These are phyloP conservation scores for Philonicus albiceps DNA, from an alignment of 2,888 invertebrate genomes.

Conservation along the genomic window DNA sequence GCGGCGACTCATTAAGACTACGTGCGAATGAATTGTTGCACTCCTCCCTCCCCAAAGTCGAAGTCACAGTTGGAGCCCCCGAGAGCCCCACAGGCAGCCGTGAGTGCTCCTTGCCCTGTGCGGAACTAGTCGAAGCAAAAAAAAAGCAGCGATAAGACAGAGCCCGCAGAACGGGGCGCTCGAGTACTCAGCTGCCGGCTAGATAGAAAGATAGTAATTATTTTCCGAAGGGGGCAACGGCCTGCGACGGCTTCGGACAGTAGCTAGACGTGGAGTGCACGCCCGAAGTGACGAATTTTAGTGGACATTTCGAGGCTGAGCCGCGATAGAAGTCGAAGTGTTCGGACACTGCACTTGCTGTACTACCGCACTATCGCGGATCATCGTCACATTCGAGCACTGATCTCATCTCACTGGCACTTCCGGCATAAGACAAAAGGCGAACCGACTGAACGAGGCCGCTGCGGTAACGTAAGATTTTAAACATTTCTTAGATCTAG, in stretches of 20 bases:
- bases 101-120: neutral
- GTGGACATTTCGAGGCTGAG: neutral
- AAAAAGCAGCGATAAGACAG: neutral
- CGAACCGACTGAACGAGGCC: neutral
- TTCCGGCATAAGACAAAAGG: slow-evolving; percentile 1
- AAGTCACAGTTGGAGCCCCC: neutral
- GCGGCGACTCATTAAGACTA: neutral
- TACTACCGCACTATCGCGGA: neutral
- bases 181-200: neutral
- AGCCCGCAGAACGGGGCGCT: neutral
- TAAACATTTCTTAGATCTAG: neutral
- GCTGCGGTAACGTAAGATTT: neutral
- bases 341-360: neutral
- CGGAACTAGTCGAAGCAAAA: neutral
- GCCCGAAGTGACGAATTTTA: neutral
- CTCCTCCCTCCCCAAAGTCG: neutral
- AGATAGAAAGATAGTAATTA: neutral
- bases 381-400: neutral
- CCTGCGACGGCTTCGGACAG: neutral
- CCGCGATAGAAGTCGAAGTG: neutral
- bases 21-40: neutral
- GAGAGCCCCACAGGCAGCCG: neutral
- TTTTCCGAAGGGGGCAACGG: slow-evolving; percentile 20
- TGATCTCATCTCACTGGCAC: slow-evolving; percentile 4
- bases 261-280: neutral